Percentiles rank a stretch among this genome's conserved stretches.
Evolutionary conservation across 2,888 invertebrate genomes (phyloP).

Genomic region (Hydriomena furcata): DNA sequence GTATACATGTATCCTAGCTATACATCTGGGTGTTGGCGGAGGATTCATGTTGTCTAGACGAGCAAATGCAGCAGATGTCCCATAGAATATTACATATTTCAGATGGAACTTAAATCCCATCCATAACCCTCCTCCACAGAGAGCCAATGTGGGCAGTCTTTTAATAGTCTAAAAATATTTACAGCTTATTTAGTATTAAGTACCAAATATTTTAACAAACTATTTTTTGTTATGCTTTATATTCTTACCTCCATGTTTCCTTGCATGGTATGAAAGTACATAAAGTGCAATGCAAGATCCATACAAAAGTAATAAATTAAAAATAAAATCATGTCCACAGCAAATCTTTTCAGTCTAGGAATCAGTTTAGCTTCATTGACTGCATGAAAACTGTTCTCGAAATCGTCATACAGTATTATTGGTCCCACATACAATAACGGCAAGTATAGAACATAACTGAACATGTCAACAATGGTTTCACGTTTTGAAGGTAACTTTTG

Average conservation of each 20-base stretch:
- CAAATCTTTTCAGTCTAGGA: slow-evolving; percentile 65
- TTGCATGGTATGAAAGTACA: slow-evolving; percentile 91
- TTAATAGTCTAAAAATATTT: slow-evolving; percentile 82
- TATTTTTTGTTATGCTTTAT: not conserved
- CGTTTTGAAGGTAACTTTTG: slow-evolving; percentile 22
- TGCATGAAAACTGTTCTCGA: slow-evolving; percentile 71
- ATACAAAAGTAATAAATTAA: slow-evolving; percentile 87
- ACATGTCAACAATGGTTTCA: slow-evolving; percentile 71
- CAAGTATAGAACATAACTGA: slow-evolving; percentile 92
- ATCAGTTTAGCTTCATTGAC: slow-evolving; percentile 43
- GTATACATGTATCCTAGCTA: slow-evolving; percentile 95
- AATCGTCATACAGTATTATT: slow-evolving; percentile 90
- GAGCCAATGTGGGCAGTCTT: slow-evolving; percentile 86
- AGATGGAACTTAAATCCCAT: slow-evolving; percentile 96
- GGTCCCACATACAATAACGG: slow-evolving; percentile 94
- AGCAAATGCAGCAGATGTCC: slow-evolving; percentile 89
- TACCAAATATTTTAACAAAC: no score
- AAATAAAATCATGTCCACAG: slow-evolving; percentile 80
- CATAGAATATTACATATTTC: slow-evolving; percentile 96
- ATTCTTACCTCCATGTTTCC: slow-evolving; percentile 85
- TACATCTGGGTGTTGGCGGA: slow-evolving; percentile 92
- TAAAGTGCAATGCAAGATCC: slow-evolving; percentile 89
- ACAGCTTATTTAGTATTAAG: no score
- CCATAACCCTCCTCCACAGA: slow-evolving; percentile 93
- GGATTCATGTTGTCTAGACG: slow-evolving; percentile 86